phyloP scores from a whole-genome alignment of 2,113 vertebrate species.

The Barbus barbus region DNA sequence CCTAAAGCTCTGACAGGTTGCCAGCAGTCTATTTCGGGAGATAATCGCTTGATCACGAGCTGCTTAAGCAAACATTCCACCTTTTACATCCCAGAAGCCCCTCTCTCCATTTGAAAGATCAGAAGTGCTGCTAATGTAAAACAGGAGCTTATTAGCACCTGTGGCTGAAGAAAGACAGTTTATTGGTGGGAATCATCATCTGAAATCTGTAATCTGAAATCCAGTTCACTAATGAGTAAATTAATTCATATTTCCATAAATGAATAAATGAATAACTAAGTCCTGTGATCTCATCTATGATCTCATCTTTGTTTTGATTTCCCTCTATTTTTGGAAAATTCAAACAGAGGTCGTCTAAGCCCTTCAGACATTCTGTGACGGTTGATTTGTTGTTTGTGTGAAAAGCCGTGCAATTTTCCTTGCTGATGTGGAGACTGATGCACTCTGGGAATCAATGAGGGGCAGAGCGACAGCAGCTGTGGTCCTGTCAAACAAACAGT shows the following conservation, averaged over 20 bases:
- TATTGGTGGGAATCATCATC: background rate
- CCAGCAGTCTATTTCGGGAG: constrained; percentile 22
- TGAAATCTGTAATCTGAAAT: background rate
- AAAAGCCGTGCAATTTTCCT: constrained; percentile 44
- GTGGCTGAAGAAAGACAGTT: background rate
- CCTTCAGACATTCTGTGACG: constrained; percentile 37
- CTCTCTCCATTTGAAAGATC: background rate
- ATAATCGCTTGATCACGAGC: constrained; percentile 5
- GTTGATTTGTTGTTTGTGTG: constrained; percentile 31
- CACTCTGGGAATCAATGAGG: constrained; percentile 42
- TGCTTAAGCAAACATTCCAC: background rate
- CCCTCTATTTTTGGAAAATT: constrained; percentile 1
- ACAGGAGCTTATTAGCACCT: background rate
- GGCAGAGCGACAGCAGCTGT: constrained; percentile 38
- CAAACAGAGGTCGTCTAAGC: constrained; percentile 17
- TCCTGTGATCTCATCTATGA: background rate
- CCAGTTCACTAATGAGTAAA: background rate
- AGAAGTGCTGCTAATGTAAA: constrained; percentile 14
- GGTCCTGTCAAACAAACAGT: constrained; percentile 41
- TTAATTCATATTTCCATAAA: background rate
- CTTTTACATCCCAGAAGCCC: constrained; percentile 5
- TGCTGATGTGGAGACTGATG: constrained; percentile 41
- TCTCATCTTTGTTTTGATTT: background rate
- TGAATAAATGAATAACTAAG: background rate
- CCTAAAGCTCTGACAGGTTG: constrained; percentile 36